Conservation (phyloP, 2,113 vertebrate species). For the Bos indicus region DNA sequence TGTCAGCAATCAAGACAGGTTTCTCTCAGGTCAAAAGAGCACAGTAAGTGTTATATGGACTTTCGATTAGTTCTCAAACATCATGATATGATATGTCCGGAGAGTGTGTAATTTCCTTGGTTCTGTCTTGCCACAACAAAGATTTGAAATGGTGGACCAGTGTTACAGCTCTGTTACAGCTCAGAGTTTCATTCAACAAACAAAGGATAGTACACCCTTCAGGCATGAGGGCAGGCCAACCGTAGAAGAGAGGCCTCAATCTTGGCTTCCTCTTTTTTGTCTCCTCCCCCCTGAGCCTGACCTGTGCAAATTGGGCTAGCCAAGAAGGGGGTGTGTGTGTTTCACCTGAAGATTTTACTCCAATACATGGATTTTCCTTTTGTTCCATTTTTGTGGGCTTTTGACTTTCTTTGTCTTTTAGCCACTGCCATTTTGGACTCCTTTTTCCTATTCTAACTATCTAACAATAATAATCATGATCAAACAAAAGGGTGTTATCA, state of each 20-base stretch:
- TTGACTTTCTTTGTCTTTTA: not conserved
- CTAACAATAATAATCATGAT: not conserved
- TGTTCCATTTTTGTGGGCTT: not conserved
- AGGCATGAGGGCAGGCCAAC: not conserved
- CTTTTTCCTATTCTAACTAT: not conserved
- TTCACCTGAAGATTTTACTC: not conserved
- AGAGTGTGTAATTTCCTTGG: not conserved
- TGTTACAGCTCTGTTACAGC: not conserved
- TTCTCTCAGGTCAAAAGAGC: not conserved
- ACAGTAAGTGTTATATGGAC: not conserved
- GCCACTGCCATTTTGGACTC: not conserved
- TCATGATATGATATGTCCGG: not conserved
- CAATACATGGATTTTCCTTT: not conserved
- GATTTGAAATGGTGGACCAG: not conserved
- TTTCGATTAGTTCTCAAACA: not conserved
- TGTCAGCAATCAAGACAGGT: not conserved
- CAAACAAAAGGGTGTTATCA: not conserved
- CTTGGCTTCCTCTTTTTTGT: not conserved
- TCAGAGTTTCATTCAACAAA: not conserved
- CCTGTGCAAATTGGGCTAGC: not conserved
- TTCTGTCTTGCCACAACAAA: not conserved
- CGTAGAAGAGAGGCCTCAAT: not conserved
- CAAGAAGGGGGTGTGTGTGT: not conserved
- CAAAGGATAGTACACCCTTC: not conserved
- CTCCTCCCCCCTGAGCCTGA: not conserved